Conservation (phyloP, 1,140 invertebrate species). For the Vanessa atalanta region DNA sequence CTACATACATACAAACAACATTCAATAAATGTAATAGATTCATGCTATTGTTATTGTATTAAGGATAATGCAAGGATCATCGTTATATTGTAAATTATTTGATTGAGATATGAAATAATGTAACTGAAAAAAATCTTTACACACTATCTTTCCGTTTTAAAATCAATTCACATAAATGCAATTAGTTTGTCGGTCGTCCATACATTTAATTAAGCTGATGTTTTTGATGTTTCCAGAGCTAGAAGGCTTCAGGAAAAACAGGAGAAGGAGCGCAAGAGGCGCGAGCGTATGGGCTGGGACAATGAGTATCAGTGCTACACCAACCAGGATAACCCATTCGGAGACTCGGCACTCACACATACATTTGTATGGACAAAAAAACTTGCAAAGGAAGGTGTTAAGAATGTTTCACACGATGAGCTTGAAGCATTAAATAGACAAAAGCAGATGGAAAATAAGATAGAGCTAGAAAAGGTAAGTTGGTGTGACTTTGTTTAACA, state of each 20-base stretch:
- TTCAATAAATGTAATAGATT: too few relatives aligned
- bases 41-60: too few relatives aligned
- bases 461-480: constrained; percentile 90
- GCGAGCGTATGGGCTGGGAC: constrained; percentile 97
- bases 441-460: constrained; percentile 95
- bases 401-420: constrained; percentile 89
- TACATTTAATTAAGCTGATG: too few relatives aligned
- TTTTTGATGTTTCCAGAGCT: constrained; percentile 76
- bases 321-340: constrained; percentile 99
- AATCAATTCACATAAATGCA: neutral
- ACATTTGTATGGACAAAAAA: constrained; percentile 99
- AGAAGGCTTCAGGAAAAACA: constrained; percentile 94
- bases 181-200: too few relatives aligned
- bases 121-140: neutral
- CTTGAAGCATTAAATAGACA: constrained; percentile 91
- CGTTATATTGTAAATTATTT: too few relatives aligned
- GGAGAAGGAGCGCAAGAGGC: constrained; percentile 92
- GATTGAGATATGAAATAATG: too few relatives aligned
- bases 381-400: constrained; percentile 95
- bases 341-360: constrained; percentile 92
- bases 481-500: neutral
- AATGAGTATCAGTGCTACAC: constrained; percentile 98
- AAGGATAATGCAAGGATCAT: too few relatives aligned
- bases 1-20: too few relatives aligned
- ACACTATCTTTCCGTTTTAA: neutral